Evolutionary conservation across 2,888 invertebrate species (phyloP).

Genomic region (Trisateles emortualis): DNA sequence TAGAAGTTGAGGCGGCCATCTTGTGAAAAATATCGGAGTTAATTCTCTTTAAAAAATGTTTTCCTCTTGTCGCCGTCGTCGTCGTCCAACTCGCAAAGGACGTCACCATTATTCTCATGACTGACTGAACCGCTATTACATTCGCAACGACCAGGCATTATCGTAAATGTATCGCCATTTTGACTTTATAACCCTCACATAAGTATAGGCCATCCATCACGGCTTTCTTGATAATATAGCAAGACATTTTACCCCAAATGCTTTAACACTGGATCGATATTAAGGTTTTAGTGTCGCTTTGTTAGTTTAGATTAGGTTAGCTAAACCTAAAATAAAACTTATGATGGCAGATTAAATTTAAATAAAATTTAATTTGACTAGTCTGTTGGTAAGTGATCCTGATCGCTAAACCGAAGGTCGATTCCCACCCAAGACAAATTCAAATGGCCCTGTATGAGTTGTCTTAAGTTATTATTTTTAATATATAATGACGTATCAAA

Average conservation of each 20-base stretch:
- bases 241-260: background rate
- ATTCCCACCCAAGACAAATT: too few relatives aligned
- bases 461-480: too few relatives aligned
- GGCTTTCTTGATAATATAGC: conserved; percentile 46
- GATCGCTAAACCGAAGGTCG: too few relatives aligned
- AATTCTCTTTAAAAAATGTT: conserved; percentile 20
- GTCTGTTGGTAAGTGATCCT: too few relatives aligned
- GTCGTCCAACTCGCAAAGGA: conserved; percentile 46
- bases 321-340: background rate
- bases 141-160: conserved; percentile 69
- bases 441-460: too few relatives aligned
- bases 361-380: background rate
- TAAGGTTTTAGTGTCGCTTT: background rate
- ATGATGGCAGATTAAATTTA: background rate
- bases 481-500: too few relatives aligned
- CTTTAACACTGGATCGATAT: background rate
- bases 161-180: conserved; percentile 74
- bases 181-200: conserved; percentile 70
- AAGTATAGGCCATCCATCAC: conserved; percentile 59
- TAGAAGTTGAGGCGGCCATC: conserved; percentile 2
- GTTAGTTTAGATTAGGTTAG: background rate
- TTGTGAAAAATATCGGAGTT: conserved; percentile 2
- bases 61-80: too few relatives aligned
- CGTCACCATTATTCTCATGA: conserved; percentile 60
- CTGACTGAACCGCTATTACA: conserved; percentile 66